phyloP scores from a whole-genome alignment of 2,797 vertebrate species.

The Lepidocolaptes lacrymiger region DNA sequence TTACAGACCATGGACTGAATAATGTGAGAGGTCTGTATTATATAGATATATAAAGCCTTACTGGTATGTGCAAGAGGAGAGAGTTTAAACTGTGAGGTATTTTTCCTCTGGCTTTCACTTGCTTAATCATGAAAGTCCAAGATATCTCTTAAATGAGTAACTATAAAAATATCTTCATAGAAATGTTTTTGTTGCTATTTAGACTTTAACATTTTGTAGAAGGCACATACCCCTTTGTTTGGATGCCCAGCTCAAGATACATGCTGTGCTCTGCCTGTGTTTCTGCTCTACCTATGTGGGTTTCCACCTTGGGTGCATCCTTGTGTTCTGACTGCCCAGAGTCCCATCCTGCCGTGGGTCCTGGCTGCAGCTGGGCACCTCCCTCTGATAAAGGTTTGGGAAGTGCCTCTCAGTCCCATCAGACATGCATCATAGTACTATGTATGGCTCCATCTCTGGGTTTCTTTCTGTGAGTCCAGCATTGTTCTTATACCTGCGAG shows the following conservation, averaged over 20 bases:
- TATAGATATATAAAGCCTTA: not conserved
- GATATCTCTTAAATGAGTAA: not conserved
- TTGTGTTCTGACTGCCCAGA: not conserved
- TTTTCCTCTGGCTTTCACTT: not conserved
- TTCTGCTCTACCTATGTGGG: rapidly evolving
- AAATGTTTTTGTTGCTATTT: not conserved
- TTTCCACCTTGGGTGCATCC: not conserved
- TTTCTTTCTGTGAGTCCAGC: not conserved
- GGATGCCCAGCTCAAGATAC: rapidly evolving
- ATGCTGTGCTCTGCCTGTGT: not conserved
- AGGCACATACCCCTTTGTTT: rapidly evolving
- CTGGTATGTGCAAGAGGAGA: not conserved
- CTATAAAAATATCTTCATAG: not conserved
- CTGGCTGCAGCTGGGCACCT: not conserved
- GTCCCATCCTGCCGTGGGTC: not conserved
- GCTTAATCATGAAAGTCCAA: not conserved
- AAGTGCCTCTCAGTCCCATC: rapidly evolving
- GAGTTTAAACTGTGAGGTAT: not conserved
- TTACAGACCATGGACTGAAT: not conserved
- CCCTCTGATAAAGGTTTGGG: not conserved
- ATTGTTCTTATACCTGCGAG: not conserved
- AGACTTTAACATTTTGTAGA: not conserved
- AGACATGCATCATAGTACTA: rapidly evolving
- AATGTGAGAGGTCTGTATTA: not conserved
- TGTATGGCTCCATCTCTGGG: not conserved